Evolutionary conservation across 2,113 vertebrate genomes (phyloP).

Genomic region (Psettodes erumei): DNA sequence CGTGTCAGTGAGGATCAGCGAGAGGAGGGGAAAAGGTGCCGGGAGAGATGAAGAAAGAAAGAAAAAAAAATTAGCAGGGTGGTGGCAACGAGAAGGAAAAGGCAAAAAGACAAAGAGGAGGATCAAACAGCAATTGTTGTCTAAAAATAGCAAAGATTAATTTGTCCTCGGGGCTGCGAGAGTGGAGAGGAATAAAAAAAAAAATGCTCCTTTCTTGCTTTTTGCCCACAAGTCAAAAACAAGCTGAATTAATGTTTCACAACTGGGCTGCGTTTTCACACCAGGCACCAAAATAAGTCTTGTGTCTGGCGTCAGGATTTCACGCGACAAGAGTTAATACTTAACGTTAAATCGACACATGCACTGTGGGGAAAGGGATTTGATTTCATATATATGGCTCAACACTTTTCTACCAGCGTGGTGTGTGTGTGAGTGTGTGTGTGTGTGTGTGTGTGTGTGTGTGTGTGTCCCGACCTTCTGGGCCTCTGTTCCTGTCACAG

Average conservation of each 20-base stretch:
- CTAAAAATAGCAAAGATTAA: conserved; percentile 45
- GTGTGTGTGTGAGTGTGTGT: background rate
- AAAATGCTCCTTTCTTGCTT: background rate
- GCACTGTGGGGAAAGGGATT: background rate
- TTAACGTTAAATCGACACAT: too few relatives aligned
- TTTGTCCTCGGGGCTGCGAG: conserved; percentile 26
- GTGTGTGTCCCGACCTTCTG: conserved; percentile 88
- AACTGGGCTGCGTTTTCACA: background rate
- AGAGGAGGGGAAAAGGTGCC: background rate
- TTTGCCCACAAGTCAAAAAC: conserved; percentile 18
- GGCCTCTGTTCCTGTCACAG: conserved; percentile 92
- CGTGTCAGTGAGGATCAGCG: background rate
- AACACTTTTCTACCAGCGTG: background rate
- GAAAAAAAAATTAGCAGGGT: background rate
- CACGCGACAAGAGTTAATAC: too few relatives aligned
- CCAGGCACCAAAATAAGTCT: background rate
- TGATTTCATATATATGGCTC: too few relatives aligned
- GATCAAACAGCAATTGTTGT: conserved; percentile 35
- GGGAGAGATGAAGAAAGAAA: background rate
- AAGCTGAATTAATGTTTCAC: conserved; percentile 40
- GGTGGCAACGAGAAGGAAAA: background rate
- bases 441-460: conserved; percentile 1
- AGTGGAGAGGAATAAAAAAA: background rate
- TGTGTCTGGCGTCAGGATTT: too few relatives aligned
- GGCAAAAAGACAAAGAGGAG: background rate